These are phyloP conservation scores for crab-eating macaque (Macaca fascicularis) DNA, from an alignment of 2,113 vertebrate genomes.

Conservation along the genomic window DNA sequence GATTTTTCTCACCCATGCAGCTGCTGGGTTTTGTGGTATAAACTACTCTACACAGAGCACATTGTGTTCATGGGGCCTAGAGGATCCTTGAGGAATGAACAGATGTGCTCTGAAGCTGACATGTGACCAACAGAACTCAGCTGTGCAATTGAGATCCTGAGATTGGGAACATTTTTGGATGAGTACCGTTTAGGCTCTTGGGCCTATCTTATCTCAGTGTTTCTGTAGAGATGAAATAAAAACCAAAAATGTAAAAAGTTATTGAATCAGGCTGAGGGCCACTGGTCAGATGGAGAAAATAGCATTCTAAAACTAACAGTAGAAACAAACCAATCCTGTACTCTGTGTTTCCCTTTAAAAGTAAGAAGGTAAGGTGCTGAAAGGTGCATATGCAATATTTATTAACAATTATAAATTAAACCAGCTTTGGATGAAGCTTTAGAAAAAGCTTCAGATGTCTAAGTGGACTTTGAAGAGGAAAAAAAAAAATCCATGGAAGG, in stretches of 20 bases:
- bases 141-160: slow-evolving; percentile 76
- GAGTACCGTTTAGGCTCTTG: slow-evolving; percentile 61
- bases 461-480: neutral
- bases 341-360: slow-evolving; percentile 3
- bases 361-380: neutral
- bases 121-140: slow-evolving; percentile 78
- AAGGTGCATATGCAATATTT: neutral
- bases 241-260: slow-evolving; percentile 53
- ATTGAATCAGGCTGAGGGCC: neutral
- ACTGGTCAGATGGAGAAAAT: slow-evolving; percentile 31
- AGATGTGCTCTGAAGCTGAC: slow-evolving; percentile 77
- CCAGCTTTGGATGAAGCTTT: neutral
- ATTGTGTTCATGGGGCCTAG: slow-evolving; percentile 75
- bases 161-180: slow-evolving; percentile 68
- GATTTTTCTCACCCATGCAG: slow-evolving; percentile 76
- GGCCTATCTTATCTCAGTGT: slow-evolving; percentile 64
- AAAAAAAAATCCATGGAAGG: neutral
- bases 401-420: slow-evolving; percentile 34
- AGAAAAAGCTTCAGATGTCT: neutral
- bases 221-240: slow-evolving; percentile 52
- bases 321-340: neutral
- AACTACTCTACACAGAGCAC: slow-evolving; percentile 76
- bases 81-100: slow-evolving; percentile 80
- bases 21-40: slow-evolving; percentile 75
- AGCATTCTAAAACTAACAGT: slow-evolving; percentile 45